phyloP scores from a whole-genome alignment of 2,888 invertebrate genomes.

The Steromphala cineraria region DNA sequence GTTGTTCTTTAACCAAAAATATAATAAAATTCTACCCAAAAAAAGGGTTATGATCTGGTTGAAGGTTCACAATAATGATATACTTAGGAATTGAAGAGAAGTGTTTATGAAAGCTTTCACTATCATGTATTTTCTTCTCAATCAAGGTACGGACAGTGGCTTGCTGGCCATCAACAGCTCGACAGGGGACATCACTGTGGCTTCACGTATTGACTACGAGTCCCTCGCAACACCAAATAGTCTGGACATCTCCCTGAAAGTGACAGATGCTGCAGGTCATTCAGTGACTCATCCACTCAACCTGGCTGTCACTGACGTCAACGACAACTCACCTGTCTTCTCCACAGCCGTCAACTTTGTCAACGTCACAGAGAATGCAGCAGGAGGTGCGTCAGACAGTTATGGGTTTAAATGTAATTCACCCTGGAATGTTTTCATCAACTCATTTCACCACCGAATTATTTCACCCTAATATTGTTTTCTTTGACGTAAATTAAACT shows the following conservation, averaged over 20 bases:
- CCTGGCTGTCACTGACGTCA: neutral
- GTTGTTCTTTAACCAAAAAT: no score
- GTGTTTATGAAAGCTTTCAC: no score
- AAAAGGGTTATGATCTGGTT: no score
- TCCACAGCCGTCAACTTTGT: neutral
- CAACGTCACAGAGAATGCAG: conserved; percentile 1
- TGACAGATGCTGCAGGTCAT: neutral
- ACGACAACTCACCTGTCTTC: conserved; percentile 5
- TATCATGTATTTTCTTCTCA: no score
- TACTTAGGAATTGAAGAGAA: no score
- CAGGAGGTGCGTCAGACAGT: neutral
- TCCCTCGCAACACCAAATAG: neutral
- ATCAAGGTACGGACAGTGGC: neutral
- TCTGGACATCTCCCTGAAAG: conserved; percentile 10
- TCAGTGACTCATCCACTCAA: neutral
- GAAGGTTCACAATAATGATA: no score
- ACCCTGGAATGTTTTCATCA: no score
- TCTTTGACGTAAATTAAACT: no score
- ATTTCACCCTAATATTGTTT: no score
- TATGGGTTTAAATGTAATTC: no score
- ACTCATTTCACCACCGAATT: no score
- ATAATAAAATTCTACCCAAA: no score
- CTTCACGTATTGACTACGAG: conserved; percentile 3
- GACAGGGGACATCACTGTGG: neutral
- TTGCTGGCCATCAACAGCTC: neutral